Evolutionary conservation across 2,797 vertebrate species (phyloP), one percentile per base, ranked within the genome.

Genomic region (Tokudaia tokunoshimensis): DNA sequence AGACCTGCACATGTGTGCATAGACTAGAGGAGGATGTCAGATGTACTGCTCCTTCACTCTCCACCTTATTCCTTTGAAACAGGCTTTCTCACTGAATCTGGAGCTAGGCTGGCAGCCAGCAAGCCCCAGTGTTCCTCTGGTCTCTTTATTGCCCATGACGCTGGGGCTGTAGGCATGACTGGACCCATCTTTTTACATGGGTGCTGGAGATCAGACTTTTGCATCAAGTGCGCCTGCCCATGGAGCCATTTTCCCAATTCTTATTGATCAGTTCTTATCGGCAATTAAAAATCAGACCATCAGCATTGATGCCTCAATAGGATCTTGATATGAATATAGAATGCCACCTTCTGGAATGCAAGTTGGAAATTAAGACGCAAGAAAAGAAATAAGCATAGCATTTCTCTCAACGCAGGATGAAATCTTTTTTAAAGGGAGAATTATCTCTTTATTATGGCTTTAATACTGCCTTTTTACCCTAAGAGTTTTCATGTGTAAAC

Each of bases 351-450:
- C 31, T 87, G 65, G 65, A 90, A 92, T 90, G 5, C 67, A 84
- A 67, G 76, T 87, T 82, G 94, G 70, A 87, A 93, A 81, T 92
- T 91, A 55, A 79, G 67, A 74, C 41, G 11, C 15, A 80, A 72
- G 94, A 74, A 90, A 84, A 24, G 31, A 65, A 89, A 34, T 74
- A 52, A 85, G 6, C 52, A 79, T 31, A 57, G 65, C 6, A 75
- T 47, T 15, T 7, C 3, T 7, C 52, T 1, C 31, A 31, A 34
- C n/a, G 85, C 22, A 65, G 82, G 65, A 61, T 34, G 57, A 76
- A 92, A 29, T 67, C 1, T 41, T 67, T 91, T 89, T 82, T 67
- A 59, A 90, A 83, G 82, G 92, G 76, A 95, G 80, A 76, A 12
- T 44, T 59, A 13, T 24, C 0, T 17, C 52, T 47, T 67, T 76